Conservation (phyloP, 2,113 vertebrate species). For the Anguilla rostrata region DNA sequence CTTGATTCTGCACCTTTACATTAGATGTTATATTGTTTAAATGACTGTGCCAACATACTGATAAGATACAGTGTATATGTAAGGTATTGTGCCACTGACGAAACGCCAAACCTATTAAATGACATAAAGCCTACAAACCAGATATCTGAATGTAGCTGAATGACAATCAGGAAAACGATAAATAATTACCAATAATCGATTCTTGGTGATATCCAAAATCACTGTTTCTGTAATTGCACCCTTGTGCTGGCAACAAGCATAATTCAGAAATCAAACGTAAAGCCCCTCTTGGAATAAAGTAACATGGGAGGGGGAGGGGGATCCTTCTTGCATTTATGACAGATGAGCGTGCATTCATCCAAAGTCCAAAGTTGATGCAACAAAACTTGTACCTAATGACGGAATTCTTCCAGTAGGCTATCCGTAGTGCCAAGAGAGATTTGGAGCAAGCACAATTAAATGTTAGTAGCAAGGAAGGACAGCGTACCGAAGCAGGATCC, state of each 20-base stretch:
- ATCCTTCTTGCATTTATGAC: neutral
- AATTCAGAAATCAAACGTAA: neutral
- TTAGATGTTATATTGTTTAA: no score
- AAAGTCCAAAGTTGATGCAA: neutral
- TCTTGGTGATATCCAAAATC: neutral
- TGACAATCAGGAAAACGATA: no score
- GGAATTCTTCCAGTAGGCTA: neutral
- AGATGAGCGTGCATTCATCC: neutral
- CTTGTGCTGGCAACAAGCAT: neutral
- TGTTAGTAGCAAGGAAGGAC: constrained; percentile 36
- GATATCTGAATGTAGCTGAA: no score
- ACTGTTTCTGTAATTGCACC: no score
- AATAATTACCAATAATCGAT: no score
- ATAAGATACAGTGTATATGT: neutral
- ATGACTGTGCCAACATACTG: neutral
- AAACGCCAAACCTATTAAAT: neutral
- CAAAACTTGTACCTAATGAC: neutral
- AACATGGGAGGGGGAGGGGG: no score
- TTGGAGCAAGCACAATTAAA: constrained; percentile 33
- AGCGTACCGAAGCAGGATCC: constrained; percentile 46
- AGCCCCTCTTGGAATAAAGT: neutral
- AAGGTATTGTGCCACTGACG: neutral
- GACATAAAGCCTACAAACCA: no score
- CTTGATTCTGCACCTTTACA: no score
- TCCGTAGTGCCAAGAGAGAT: neutral